Evolutionary conservation across 2,113 vertebrate genomes (phyloP), one percentile per base, ranked within the genome.

Genomic region (Zapus hudsonius): DNA sequence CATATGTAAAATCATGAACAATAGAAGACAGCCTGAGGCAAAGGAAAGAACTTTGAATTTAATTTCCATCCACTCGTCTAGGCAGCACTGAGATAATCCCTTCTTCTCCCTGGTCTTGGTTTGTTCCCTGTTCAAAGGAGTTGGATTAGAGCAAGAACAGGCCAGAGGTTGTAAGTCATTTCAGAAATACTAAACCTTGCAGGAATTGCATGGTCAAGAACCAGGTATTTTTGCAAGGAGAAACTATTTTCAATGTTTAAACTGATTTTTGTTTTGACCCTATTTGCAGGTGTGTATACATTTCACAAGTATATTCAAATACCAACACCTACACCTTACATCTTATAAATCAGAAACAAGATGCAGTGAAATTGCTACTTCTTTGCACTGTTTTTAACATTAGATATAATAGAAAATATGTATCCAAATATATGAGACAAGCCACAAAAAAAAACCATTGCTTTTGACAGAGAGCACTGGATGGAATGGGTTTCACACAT

Each of bases 351-450:
- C 36, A 72, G 44, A 90, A 80, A 76, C 38, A 90, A 22, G n/a
- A 74, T 59, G 7, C 31, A 64, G 31, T 88, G 40, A 89, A 44
- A 72, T 89, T 90, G 12, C 52, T 83, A 55, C 36, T 91, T 64
- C 16, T 3, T 72, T 87, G 38, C 42, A 73, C 36, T 72, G n/a
- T 70, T 63, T 80, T 90, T 87, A 85, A 82, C 42, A 55, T 52
- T 73, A 82, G 67, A 55, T 59, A 33, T 84, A 79, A 90, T 66
- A 75, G 90, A 31, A 92, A 90, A 91, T 69, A 52, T 72, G n/a
- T n/a, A n/a, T n/a, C n/a, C n/a, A 19, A 1, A 25, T 47, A 40
- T 9, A 42, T 20, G 84, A 82, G 17, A 67, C 57, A 57, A 7
- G 27, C 78, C 84, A 92, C 74, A 10, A 63, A 27, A 57, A 93